phyloP scores from a whole-genome alignment of 2,888 invertebrate genomes.

The Orchestes rusci region DNA sequence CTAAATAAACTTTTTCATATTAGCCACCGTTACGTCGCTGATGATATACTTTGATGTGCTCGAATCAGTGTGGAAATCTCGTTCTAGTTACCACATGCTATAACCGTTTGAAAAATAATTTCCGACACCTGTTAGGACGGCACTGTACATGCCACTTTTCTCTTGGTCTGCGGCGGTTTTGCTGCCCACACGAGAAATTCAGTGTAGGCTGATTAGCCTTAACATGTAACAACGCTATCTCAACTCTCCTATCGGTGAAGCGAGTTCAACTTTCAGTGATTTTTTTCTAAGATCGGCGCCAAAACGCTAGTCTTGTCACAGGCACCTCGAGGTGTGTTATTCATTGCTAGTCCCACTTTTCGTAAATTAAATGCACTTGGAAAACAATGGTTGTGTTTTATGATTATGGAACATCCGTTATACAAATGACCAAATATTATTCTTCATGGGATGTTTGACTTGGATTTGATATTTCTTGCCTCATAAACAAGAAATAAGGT shows the following conservation, averaged over 20 bases:
- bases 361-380: conserved; percentile 18
- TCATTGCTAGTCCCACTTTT: conserved; percentile 20
- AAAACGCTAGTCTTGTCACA: conserved; percentile 28
- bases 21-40: no score
- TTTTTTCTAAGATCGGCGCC: conserved; percentile 31
- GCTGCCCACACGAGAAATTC: conserved; percentile 35
- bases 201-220: conserved; percentile 38
- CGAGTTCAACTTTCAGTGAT: conserved; percentile 20
- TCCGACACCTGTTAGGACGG: conserved; percentile 19
- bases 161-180: conserved; percentile 31
- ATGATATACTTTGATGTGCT: no score
- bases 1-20: no score
- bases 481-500: no score
- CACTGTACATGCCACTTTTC: conserved; percentile 15
- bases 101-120: conserved; percentile 15
- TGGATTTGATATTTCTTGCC: no score
- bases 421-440: no score
- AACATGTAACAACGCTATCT: conserved; percentile 35
- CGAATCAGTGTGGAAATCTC: no score
- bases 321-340: conserved; percentile 20
- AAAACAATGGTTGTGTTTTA: conserved; percentile 22
- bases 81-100: no score
- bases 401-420: no score
- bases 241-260: conserved; percentile 31
- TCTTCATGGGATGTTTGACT: no score